Conservation (phyloP, 2,797 vertebrate genomes). For the Coluber constrictor region DNA sequence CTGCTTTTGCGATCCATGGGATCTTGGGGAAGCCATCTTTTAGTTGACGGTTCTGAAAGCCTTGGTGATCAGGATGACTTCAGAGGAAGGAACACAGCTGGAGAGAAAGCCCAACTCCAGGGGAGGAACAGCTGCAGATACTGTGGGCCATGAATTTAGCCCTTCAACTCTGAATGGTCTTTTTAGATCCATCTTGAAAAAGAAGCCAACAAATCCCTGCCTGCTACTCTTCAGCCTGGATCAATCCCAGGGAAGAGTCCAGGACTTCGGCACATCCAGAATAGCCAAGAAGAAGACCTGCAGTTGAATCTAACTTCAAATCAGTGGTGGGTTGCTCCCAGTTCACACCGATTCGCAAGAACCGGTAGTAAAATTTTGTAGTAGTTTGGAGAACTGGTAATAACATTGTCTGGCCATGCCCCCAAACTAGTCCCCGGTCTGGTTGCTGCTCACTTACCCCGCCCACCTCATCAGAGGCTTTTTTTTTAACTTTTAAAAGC, state of each 20-base stretch:
- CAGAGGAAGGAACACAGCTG: not conserved
- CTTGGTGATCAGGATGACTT: not conserved
- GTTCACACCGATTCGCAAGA: too few relatives aligned
- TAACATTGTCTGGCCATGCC: too few relatives aligned
- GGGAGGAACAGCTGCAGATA: not conserved
- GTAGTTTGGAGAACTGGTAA: too few relatives aligned
- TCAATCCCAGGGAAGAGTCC: too few relatives aligned
- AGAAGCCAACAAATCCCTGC: not conserved
- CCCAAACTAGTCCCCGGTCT: too few relatives aligned
- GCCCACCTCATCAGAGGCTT: too few relatives aligned
- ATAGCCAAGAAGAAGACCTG: not conserved
- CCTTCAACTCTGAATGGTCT: not conserved
- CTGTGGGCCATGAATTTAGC: too few relatives aligned
- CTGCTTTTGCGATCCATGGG: fast-evolving
- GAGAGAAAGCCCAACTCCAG: not conserved
- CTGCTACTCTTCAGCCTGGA: not conserved
- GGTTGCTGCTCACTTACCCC: too few relatives aligned
- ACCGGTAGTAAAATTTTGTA: too few relatives aligned
- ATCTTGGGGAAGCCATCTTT: not conserved
- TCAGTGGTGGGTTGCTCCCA: too few relatives aligned
- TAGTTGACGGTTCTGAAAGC: not conserved
- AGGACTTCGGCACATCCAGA: not conserved
- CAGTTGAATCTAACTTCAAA: not conserved
- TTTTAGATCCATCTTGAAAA: not conserved
- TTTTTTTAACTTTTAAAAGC: too few relatives aligned